Conservation (phyloP, 1,140 invertebrate species). For the Tetramorium simillimum region DNA sequence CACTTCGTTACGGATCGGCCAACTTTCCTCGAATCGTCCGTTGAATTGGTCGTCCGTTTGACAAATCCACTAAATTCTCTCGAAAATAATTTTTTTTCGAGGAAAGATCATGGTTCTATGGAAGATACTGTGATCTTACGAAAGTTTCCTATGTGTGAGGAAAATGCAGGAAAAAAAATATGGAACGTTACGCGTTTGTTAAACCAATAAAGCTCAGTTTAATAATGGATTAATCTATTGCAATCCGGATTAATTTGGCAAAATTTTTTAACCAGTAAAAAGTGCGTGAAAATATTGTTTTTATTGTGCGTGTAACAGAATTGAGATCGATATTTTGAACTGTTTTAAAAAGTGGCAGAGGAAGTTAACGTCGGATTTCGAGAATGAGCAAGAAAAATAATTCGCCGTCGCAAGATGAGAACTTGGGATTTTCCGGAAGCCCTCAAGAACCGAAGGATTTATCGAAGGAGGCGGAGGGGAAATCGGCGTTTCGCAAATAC, state of each 20-base stretch:
- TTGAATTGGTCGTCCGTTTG: constrained; percentile 53
- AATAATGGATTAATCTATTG: background rate
- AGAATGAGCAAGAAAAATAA: constrained; percentile 15
- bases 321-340: background rate
- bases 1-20: constrained; percentile 79
- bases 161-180: constrained; percentile 10
- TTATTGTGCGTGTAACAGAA: background rate
- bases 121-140: background rate
- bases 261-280: background rate
- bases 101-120: background rate
- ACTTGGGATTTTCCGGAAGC: background rate
- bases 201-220: background rate
- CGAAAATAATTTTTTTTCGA: background rate
- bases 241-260: background rate
- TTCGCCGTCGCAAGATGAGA: background rate
- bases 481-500: constrained; percentile 56
- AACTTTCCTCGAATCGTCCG: constrained; percentile 71
- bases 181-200: background rate
- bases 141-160: background rate
- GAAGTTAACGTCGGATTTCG: background rate
- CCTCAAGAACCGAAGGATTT: background rate
- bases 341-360: background rate
- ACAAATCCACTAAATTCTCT: background rate
- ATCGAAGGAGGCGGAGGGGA: constrained; percentile 23
- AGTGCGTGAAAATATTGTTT: background rate